These are phyloP conservation scores for Sminthurinus aureus DNA, from an alignment of 2,888 invertebrate species.

Conservation along the genomic window DNA sequence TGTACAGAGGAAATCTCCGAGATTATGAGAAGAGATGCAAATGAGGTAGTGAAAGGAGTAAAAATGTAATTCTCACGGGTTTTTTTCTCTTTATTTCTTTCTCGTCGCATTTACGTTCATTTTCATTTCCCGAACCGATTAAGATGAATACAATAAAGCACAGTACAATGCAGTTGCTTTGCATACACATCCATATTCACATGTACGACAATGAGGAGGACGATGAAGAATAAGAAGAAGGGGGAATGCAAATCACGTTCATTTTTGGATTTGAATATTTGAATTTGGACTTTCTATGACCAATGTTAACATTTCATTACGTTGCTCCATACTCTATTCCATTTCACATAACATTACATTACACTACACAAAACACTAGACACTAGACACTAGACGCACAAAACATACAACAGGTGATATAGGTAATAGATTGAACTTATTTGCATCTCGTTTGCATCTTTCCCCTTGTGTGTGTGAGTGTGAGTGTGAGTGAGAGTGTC, in stretches of 20 bases:
- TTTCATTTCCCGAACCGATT: conserved; percentile 45
- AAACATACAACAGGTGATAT: conserved; percentile 51
- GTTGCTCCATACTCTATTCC: too few species aligned
- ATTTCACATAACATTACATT: background rate
- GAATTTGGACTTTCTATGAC: conserved; percentile 23
- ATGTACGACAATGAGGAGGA: background rate
- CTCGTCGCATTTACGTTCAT: conserved; percentile 11
- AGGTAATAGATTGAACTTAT: conserved; percentile 54
- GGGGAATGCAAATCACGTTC: conserved; percentile 52
- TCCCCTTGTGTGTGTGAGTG: conserved; percentile 33
- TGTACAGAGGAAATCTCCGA: conserved; percentile 35
- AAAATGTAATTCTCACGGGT: conserved; percentile 50
- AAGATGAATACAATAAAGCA: conserved; percentile 40
- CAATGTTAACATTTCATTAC: conserved; percentile 7
- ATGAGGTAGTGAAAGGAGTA: conserved; percentile 50
- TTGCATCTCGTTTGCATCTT: conserved; percentile 53
- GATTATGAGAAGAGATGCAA: conserved; percentile 48
- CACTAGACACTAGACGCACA: background rate
- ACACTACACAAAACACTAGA: background rate
- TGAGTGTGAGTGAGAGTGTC: background rate
- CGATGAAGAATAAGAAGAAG: conserved; percentile 23
- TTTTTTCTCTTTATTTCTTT: conserved; percentile 25
- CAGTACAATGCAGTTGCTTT: too few species aligned
- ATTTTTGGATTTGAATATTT: conserved; percentile 30
- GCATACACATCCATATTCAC: background rate